Evolutionary conservation across 1,140 invertebrate genomes (phyloP), one percentile per base, ranked within the genome.

Genomic region (Cephus cinctus): DNA sequence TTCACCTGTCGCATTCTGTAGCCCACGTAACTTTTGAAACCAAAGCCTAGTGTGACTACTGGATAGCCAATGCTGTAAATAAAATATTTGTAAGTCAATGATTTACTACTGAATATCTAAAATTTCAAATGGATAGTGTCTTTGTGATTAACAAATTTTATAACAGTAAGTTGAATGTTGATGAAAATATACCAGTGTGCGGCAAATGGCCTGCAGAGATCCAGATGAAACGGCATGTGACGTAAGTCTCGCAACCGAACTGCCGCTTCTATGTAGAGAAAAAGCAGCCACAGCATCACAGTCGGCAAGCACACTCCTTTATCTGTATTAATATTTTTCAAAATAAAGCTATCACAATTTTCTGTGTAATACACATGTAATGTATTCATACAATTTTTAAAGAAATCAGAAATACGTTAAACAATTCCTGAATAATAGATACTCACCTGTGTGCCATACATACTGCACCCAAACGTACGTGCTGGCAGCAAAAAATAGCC

Each of bases 391-490:
- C 21, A 30, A 31, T 38, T 5, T 44, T 4, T 32, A 15, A 35
- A 12, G 25, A 31, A 14, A 43, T 38, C 8, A 4, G 12, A 0
- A 20, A 21, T 32, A 31, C 16, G 16, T 14, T 34, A 19, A 12
- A 48, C 21, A 11, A 25, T 16, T 47, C 6, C 6, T n/a, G 6
- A 46, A 38, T 23, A 43, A 21, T 20, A n/a, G n/a, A 30, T 27
- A 82, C 75, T 80, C 79, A 94, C 94, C 94, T 86, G 94, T 96
- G 77, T 97, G 93, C 94, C 96, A 98, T 54, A 97, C 92, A 78
- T 96, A 98, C 78, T 98, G 96, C 61, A 98, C 92, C 96, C 96
- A 98, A 47, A 98, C 94, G 77, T 98, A 98, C 60, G 94, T 98
- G 79, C 94, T 97, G 56, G 96, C 96, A 56, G 92, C 90, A 78